Evolutionary conservation across 2,888 invertebrate species (phyloP).

Genomic region (Ophioninae sp.): DNA sequence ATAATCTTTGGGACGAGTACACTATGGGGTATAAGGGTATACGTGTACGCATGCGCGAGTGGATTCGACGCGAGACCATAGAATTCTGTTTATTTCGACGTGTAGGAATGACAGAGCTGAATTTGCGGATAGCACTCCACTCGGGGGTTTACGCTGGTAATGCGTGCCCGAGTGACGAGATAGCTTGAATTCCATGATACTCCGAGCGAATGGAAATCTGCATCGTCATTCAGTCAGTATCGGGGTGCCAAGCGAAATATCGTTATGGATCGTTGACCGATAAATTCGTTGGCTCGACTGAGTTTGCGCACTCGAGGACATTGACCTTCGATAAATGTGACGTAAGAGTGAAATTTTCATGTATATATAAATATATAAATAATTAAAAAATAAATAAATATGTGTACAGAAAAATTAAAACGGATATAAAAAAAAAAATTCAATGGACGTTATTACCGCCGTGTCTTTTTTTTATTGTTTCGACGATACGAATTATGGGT

Average conservation of each 20-base stretch:
- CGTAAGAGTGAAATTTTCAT: background rate
- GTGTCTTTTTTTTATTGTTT: too few relatives aligned
- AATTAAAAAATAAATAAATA: too few relatives aligned
- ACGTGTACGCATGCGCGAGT: background rate
- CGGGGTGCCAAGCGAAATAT: background rate
- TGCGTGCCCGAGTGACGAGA: conserved; percentile 1
- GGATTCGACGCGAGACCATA: background rate
- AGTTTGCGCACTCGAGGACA: too few relatives aligned
- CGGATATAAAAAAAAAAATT: too few relatives aligned
- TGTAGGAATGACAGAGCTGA: conserved; percentile 32
- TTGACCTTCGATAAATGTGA: too few relatives aligned
- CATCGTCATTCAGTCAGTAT: conserved; percentile 32
- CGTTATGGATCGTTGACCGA: conserved; percentile 2
- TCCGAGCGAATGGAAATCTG: background rate
- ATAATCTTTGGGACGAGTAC: too few relatives aligned
- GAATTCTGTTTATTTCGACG: conserved; percentile 22
- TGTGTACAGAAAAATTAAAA: background rate
- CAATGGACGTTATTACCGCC: too few relatives aligned
- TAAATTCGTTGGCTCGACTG: background rate
- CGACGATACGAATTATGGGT: too few relatives aligned
- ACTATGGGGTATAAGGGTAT: background rate
- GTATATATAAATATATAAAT: background rate
- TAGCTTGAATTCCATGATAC: conserved; percentile 32
- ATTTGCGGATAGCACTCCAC: conserved; percentile 25
- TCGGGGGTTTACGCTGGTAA: conserved; percentile 29